These are phyloP conservation scores for Dicerorhinus sumatrensis DNA, from an alignment of 2,113 vertebrate species.

Conservation along the genomic window DNA sequence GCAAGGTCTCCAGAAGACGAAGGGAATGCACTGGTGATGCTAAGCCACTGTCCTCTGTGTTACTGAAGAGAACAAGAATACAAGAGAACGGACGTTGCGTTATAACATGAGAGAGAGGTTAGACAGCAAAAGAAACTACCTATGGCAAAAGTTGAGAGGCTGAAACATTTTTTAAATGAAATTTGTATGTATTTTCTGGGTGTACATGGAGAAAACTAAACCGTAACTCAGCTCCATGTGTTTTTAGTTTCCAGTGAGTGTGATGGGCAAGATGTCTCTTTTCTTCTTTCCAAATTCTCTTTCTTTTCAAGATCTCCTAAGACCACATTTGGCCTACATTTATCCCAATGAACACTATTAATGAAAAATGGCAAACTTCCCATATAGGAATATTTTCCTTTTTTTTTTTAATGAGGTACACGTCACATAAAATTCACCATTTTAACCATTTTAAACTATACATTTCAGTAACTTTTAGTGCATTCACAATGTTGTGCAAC, in stretches of 20 bases:
- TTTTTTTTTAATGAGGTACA: neutral
- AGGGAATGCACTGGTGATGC: neutral
- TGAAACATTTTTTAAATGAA: neutral
- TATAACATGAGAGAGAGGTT: neutral
- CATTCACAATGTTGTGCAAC: neutral
- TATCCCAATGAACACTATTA: neutral
- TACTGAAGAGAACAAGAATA: neutral
- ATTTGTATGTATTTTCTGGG: neutral
- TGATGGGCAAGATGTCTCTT: conserved; percentile 3
- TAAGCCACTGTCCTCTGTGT: neutral
- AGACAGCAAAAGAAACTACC: neutral
- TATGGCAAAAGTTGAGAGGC: neutral
- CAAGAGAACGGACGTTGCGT: neutral
- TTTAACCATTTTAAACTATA: neutral
- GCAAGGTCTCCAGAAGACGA: neutral
- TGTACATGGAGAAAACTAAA: neutral
- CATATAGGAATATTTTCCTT: neutral
- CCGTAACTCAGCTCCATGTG: neutral
- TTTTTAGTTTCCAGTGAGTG: neutral
- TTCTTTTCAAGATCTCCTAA: neutral
- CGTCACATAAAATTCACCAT: neutral
- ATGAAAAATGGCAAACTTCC: neutral
- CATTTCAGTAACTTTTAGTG: neutral
- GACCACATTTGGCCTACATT: neutral
- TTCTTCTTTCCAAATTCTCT: neutral